Percentiles rank a stretch among this genome's conserved stretches.
phyloP scores from a whole-genome alignment of 2,888 invertebrate genomes.

The Noctua comes region DNA sequence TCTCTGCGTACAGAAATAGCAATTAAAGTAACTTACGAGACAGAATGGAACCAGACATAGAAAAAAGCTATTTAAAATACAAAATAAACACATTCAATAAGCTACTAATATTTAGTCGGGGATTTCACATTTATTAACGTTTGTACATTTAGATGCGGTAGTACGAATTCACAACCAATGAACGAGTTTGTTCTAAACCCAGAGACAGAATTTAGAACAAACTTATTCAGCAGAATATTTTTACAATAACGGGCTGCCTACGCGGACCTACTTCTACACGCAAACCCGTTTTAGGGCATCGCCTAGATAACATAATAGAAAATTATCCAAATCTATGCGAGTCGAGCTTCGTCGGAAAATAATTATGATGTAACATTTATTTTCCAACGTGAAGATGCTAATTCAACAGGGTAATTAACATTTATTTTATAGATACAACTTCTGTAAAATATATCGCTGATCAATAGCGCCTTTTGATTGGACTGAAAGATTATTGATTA shows the following conservation, averaged over 20 bases:
- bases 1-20: constrained; percentile 18
- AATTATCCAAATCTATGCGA: constrained; percentile 10
- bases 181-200: constrained; percentile 14
- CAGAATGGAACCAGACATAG: constrained; percentile 22
- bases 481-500: constrained; percentile 15
- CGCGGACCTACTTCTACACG: constrained; percentile 20
- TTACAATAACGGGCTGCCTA: constrained; percentile 33
- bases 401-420: constrained; percentile 29
- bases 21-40: constrained; percentile 17
- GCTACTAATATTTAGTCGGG: constrained; percentile 9
- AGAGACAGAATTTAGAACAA: constrained; percentile 21
- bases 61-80: constrained; percentile 32
- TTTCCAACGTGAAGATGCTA: constrained; percentile 8
- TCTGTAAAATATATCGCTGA: constrained; percentile 35
- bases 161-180: constrained; percentile 14
- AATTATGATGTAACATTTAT: constrained; percentile 19
- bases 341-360: constrained; percentile 5
- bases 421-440: constrained; percentile 29
- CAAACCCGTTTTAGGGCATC: constrained; percentile 14
- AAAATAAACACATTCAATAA: constrained; percentile 27
- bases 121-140: constrained; percentile 26
- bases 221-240: constrained; percentile 27
- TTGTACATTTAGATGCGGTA: constrained; percentile 32
- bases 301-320: constrained; percentile 15
- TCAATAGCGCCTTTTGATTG: constrained; percentile 43